phyloP scores from a whole-genome alignment of 2,888 invertebrate genomes.

The Lymantria monacha region DNA sequence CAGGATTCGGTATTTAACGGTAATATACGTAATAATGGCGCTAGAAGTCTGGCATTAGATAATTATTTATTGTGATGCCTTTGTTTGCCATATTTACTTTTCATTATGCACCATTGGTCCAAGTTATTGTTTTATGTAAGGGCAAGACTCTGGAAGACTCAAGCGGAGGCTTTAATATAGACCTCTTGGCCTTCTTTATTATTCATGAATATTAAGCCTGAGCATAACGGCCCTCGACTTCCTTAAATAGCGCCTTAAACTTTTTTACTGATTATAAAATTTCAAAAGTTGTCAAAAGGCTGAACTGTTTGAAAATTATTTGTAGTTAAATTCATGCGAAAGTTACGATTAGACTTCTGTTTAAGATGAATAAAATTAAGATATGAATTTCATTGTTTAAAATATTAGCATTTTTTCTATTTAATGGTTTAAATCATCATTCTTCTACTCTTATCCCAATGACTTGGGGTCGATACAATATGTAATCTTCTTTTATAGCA shows the following conservation, averaged over 20 bases:
- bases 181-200: slow-evolving; percentile 39
- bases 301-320: slow-evolving; percentile 30
- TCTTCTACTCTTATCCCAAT: no score
- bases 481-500: no score
- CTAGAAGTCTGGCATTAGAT: no score
- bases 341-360: slow-evolving; percentile 1
- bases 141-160: slow-evolving; percentile 8
- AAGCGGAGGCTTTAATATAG: slow-evolving; percentile 30
- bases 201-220: slow-evolving; percentile 48
- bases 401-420: no score
- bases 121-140: no score
- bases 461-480: no score
- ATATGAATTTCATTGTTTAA: not conserved
- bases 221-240: slow-evolving; percentile 28
- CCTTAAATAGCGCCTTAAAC: slow-evolving; percentile 36
- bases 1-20: no score
- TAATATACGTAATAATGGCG: no score
- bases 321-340: slow-evolving; percentile 7
- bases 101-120: no score
- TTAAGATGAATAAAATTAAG: slow-evolving; percentile 1
- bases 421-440: no score
- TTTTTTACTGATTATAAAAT: slow-evolving; percentile 40
- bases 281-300: slow-evolving; percentile 33
- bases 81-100: no score
- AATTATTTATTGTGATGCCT: no score